Conservation (phyloP, 2,113 vertebrate species). For the Sapayoa aenigma region DNA sequence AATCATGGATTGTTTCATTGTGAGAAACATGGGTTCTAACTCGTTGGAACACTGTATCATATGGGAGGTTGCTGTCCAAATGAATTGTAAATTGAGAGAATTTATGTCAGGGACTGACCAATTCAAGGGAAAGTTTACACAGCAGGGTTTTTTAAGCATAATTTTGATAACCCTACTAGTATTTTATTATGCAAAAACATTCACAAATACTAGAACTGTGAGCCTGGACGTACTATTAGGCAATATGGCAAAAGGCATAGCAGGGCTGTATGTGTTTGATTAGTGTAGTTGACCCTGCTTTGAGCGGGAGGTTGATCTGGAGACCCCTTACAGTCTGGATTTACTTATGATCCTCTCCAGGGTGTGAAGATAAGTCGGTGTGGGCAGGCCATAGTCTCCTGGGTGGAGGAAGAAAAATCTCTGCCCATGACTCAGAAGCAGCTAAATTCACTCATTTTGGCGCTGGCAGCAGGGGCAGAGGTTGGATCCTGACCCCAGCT, state of each 20-base stretch:
- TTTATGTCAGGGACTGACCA: neutral
- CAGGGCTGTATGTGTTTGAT: neutral
- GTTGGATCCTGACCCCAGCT: neutral
- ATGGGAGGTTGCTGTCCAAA: neutral
- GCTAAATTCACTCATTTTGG: neutral
- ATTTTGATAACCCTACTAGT: neutral
- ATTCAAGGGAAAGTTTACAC: neutral
- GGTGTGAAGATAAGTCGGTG: neutral
- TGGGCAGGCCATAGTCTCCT: neutral
- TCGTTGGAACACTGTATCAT: neutral
- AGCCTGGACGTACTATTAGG: neutral
- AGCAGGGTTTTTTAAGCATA: neutral
- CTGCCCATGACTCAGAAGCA: neutral
- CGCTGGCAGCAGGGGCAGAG: neutral
- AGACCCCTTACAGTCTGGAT: neutral
- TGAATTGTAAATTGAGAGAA: neutral
- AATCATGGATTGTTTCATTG: neutral
- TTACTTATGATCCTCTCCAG: neutral
- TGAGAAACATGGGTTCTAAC: neutral
- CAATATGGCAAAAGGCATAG: neutral
- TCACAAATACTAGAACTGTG: neutral
- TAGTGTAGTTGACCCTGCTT: neutral
- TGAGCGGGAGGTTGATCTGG: neutral
- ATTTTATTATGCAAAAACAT: neutral
- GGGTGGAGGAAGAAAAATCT: neutral